Evolutionary conservation across 2,888 invertebrate genomes (phyloP), one percentile per base, ranked within the genome.

Genomic region (Glyphotaelius pellucidus): DNA sequence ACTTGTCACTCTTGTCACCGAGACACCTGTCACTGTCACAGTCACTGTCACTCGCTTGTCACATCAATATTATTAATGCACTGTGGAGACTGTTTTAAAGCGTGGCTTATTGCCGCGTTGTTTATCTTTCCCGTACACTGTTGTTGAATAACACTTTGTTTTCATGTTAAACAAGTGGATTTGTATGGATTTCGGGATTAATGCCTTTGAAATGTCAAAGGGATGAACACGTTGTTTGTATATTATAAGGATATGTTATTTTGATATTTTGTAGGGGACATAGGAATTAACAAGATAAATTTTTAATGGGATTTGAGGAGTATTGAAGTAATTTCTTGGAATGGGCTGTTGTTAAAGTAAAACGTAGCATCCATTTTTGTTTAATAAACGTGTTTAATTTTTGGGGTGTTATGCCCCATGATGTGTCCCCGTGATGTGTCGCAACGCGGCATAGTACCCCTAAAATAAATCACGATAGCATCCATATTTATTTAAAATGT

Each of bases 1-100:
- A 92, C 90, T 87, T 90, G 92, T 91, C 91, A 89, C 83, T 67
- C 67, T 67, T 67, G 67, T 67, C 67, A 67, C 67, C 67, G 67
- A 67, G 67, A 67, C 67, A 67, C 67, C 80, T 30, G 19, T 80
- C 80, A 91, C 47, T 83, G 90, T 84, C 90, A 84, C 9, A 31
- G 90, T 81, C 86, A 30, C 47, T 42, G 79, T 88, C 52, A 88
- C 52, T 88, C 67, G 25, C 67, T 31, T 35, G 88, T 88, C 88
- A 88, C 32, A 67, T 88, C 79, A 88, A 31, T 30, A 88, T 88
- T 79, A 79, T 88, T 79, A 35, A 88, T 88, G 88, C 79, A 88
- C 79, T 32, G 67, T 67, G 52, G 88, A 88, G 88, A 88, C 79
- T 47, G 42, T 47, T 86, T 86, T 86, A 80, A 90, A 90, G 90